These are phyloP conservation scores for Tetrao urogallus DNA, from an alignment of 2,113 vertebrate species.

Conservation along the genomic window DNA sequence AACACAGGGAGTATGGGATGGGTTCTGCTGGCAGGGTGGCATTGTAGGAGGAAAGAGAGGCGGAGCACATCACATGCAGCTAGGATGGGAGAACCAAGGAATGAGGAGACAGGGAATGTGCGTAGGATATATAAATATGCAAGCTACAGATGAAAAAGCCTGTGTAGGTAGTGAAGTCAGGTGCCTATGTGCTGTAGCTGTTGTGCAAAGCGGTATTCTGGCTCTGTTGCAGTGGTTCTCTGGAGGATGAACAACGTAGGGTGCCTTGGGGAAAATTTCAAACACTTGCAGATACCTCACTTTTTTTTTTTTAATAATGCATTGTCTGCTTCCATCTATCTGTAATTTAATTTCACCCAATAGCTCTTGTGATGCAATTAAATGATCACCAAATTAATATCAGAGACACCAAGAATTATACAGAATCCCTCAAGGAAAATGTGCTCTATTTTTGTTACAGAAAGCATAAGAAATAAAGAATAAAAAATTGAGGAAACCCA, in stretches of 20 bases:
- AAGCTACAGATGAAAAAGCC: background rate
- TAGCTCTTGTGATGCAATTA: constrained; percentile 32
- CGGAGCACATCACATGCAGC: background rate
- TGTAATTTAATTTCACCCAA: constrained; percentile 34
- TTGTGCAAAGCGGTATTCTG: background rate
- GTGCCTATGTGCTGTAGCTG: background rate
- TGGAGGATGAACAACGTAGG: background rate
- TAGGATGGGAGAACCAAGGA: background rate
- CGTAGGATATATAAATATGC: background rate
- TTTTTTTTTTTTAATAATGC: background rate
- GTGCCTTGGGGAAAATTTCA: background rate
- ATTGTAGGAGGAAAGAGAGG: background rate
- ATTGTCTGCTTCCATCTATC: constrained; percentile 17
- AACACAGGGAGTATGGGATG: background rate
- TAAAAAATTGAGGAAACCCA: background rate
- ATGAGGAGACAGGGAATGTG: background rate
- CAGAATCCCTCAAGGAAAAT: background rate
- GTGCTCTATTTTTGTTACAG: background rate
- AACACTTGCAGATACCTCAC: constrained; percentile 2
- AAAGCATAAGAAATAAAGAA: background rate
- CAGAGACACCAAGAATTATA: background rate
- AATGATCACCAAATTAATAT: constrained; percentile 25
- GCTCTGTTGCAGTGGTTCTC: background rate
- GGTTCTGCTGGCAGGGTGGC: background rate
- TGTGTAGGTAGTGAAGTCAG: background rate